Evolutionary conservation across 2,113 vertebrate species (phyloP), one percentile per base, ranked within the genome.

Genomic region (Tachysurus fulvidraco): DNA sequence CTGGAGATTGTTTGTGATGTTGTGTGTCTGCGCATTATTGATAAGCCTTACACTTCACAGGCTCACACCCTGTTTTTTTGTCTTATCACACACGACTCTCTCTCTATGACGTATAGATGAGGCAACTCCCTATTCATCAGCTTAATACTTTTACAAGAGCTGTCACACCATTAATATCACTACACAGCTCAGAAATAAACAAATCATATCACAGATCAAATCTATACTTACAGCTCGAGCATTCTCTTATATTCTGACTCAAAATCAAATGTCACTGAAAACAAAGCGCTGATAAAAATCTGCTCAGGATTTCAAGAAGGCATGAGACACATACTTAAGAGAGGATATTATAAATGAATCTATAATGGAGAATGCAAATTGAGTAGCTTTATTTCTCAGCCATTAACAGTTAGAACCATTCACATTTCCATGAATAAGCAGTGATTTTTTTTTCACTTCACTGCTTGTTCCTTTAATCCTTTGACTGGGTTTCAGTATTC

Each of bases 21-120:
- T 57, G 28, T 65, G 46, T 80, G 78, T 86, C 76, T 86, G 84
- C 1, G 5, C 62, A 57, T 52, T 65, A 44, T 46, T 69, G 84
- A 86, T 86, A 86, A 86, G 62, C 69, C 84, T 54, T 19, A 17
- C 50, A n/a, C 62, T 86, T 71, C 76, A 44, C 60, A 41, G 21
- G 19, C 76, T 79, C 84, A 86, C 84, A 80, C 84, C 84, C 84
- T 80, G 83, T 79, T 85, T 85, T 85, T 36, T 57, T n/a, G 5
- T 69, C 50, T 86, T 86, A 86, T 86, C 84, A 80, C 76, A 46
- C 76, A 80, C 11, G 8, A 23, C 55, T 62, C 83, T 41, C 83
- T 62, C 73, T 74, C 60, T 59, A 77, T 78, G 60, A 79, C 14
- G 28, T 23, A 55, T 8, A 55, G n/a, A 80, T 5, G 11, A 14